Conservation (phyloP, 2,888 invertebrate species). For the Heliconius sara region DNA sequence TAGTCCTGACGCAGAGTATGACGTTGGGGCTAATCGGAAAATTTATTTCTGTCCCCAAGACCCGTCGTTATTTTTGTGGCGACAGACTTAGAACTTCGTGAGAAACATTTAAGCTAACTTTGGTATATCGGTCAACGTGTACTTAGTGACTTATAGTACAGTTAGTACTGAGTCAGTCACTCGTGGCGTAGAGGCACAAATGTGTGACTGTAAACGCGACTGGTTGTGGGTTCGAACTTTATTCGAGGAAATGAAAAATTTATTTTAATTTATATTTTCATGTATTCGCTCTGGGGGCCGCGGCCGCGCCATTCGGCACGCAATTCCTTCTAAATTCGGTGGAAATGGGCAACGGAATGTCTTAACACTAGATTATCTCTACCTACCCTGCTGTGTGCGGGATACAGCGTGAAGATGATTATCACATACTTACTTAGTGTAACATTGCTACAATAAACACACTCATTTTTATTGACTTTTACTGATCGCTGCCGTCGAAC, state of each 20-base stretch:
- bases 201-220: no score
- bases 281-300: no score
- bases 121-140: constrained; percentile 41
- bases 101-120: constrained; percentile 39
- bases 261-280: no score
- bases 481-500: constrained; percentile 63
- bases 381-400: no score
- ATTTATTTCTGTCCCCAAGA: constrained; percentile 60
- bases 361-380: no score
- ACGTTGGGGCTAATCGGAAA: constrained; percentile 57
- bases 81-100: constrained; percentile 42
- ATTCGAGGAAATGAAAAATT: no score
- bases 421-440: constrained; percentile 39
- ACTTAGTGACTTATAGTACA: constrained; percentile 31
- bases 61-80: constrained; percentile 43
- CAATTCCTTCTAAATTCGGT: no score
- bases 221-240: no score
- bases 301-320: fast-evolving
- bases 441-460: constrained; percentile 71
- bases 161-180: no score
- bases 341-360: no score
- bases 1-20: constrained; percentile 66
- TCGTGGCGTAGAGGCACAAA: no score
- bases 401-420: no score
- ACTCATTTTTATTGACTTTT: constrained; percentile 64